Conservation (phyloP, 1,140 invertebrate species). For the Micrasema minimum region DNA sequence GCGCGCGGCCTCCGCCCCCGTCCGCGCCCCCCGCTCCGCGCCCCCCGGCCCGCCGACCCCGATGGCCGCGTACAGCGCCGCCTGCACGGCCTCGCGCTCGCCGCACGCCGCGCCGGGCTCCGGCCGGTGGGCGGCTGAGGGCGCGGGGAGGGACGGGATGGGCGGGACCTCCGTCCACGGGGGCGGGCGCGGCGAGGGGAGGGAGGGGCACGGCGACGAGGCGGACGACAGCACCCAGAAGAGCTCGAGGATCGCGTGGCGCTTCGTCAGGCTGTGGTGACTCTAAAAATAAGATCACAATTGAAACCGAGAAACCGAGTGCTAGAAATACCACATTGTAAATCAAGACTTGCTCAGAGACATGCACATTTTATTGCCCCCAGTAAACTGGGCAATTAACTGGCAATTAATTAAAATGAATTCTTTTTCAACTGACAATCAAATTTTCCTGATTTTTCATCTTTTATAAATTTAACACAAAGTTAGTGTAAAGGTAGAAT, state of each 20-base stretch:
- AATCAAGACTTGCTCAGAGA: no score
- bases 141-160: background rate
- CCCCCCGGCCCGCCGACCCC: conserved; percentile 54
- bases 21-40: conserved; percentile 45
- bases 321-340: no score
- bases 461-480: no score
- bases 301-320: background rate
- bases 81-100: conserved; percentile 58
- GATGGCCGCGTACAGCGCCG: conserved; percentile 56
- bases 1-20: conserved; percentile 58
- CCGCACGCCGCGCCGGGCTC: conserved; percentile 55
- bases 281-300: conserved; percentile 23
- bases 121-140: background rate
- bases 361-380: no score
- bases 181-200: background rate
- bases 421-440: no score
- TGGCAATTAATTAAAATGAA: no score
- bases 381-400: no score
- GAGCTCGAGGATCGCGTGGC: conserved; percentile 42
- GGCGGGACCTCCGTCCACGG: background rate
- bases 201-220: conserved; percentile 2
- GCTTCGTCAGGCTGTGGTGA: conserved; percentile 42
- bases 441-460: no score
- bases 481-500: no score
- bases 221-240: conserved; percentile 39